Evolutionary conservation across 2,113 vertebrate genomes (phyloP).

Genomic region (Zosterops hypoxanthus): DNA sequence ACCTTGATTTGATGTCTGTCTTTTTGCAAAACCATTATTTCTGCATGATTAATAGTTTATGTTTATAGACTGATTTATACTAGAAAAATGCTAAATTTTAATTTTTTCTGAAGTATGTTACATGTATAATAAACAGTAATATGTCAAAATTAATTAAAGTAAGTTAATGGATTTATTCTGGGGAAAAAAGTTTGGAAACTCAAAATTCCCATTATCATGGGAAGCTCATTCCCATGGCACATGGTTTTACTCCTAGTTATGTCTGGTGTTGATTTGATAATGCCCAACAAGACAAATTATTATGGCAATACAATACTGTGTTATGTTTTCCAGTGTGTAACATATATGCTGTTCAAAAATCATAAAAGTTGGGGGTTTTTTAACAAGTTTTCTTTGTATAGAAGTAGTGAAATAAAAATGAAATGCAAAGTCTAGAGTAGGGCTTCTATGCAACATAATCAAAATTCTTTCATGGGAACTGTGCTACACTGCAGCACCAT

Average conservation of each 20-base stretch:
- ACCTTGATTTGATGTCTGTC: background rate
- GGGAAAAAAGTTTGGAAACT: background rate
- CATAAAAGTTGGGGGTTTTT: background rate
- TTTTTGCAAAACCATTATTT: background rate
- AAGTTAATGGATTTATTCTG: background rate
- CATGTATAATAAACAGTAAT: background rate
- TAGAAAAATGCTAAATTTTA: background rate
- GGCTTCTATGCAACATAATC: fast-evolving
- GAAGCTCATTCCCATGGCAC: background rate
- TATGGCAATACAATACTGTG: background rate
- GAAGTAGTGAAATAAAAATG: background rate
- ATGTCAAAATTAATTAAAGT: background rate
- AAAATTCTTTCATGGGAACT: background rate
- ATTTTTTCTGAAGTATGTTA: background rate
- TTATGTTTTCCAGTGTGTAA: background rate
- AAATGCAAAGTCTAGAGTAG: background rate
- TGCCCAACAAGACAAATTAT: background rate
- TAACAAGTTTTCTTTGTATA: background rate
- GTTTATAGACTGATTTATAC: background rate
- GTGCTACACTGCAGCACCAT: constrained; percentile 59
- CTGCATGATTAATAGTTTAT: background rate
- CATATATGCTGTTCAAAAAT: background rate
- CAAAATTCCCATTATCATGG: background rate
- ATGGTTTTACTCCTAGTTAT: background rate
- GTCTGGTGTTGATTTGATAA: background rate